These are phyloP conservation scores for Xyliphius kryptos DNA, from an alignment of 2,113 vertebrate species.

Conservation along the genomic window DNA sequence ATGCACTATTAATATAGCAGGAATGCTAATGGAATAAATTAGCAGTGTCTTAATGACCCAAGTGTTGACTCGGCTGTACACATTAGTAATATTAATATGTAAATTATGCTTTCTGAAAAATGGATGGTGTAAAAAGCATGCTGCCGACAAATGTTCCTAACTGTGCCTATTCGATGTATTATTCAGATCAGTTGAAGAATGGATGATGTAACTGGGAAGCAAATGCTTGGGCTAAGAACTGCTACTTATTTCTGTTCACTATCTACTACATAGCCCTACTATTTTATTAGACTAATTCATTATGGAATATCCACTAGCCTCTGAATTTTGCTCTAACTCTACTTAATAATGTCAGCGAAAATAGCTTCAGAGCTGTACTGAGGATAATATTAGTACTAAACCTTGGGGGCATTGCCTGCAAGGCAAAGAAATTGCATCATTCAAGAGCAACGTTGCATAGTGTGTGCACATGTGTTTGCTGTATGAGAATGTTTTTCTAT, in stretches of 20 bases:
- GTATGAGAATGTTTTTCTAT: neutral
- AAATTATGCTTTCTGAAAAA: constrained; percentile 12
- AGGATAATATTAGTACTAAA: neutral
- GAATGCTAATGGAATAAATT: neutral
- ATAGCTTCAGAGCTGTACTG: neutral
- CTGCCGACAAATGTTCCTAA: neutral
- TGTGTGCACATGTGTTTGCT: neutral
- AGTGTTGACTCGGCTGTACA: neutral
- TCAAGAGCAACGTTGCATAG: neutral
- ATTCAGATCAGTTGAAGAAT: constrained; percentile 22
- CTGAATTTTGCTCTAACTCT: constrained; percentile 3
- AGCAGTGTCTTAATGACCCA: neutral
- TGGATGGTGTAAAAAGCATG: constrained; percentile 18
- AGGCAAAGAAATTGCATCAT: constrained; percentile 20
- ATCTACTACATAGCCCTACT: neutral
- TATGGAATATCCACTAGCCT: neutral
- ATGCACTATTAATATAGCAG: neutral
- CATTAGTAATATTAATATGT: neutral
- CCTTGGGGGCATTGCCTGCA: constrained; percentile 2
- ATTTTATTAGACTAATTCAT: neutral
- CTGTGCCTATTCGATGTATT: constrained; percentile 22
- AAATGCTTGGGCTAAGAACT: neutral
- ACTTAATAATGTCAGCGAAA: constrained; percentile 1
- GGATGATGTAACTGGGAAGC: constrained; percentile 24
- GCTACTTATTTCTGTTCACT: neutral